Evolutionary conservation across 2,113 vertebrate species (phyloP).

Genomic region (Pandion haliaetus): DNA sequence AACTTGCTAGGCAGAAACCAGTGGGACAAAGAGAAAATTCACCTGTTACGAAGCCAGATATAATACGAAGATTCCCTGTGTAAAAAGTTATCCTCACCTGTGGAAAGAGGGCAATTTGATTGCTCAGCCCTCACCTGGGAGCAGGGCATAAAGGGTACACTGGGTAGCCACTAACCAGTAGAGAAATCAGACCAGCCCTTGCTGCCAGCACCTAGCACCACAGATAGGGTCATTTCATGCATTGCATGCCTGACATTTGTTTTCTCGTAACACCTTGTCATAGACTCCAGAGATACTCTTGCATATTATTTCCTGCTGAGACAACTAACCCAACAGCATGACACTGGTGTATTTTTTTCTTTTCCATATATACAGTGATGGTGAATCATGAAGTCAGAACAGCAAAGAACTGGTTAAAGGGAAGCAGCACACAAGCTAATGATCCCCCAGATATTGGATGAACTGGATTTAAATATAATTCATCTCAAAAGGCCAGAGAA

Average conservation of each 20-base stretch:
- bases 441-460: background rate
- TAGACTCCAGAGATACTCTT: background rate
- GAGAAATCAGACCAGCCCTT: background rate
- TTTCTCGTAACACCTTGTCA: background rate
- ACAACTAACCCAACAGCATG: background rate
- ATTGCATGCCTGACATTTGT: background rate
- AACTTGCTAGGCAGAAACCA: conserved; percentile 1
- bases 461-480: conserved; percentile 18
- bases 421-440: background rate
- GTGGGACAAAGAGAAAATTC: background rate
- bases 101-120: background rate
- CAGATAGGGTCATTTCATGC: background rate
- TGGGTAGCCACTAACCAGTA: background rate
- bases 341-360: background rate
- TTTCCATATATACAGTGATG: conserved; percentile 56
- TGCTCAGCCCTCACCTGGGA: background rate
- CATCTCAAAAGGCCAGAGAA: conserved; percentile 25
- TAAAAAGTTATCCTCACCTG: background rate
- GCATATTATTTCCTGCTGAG: background rate
- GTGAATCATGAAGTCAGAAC: conserved; percentile 62
- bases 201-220: background rate
- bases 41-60: background rate
- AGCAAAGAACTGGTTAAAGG: conserved; percentile 15
- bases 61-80: background rate
- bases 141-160: background rate